Base-by-base conservation (phyloP, 1,140 invertebrate species). In the Sycophila sp. region DNA sequence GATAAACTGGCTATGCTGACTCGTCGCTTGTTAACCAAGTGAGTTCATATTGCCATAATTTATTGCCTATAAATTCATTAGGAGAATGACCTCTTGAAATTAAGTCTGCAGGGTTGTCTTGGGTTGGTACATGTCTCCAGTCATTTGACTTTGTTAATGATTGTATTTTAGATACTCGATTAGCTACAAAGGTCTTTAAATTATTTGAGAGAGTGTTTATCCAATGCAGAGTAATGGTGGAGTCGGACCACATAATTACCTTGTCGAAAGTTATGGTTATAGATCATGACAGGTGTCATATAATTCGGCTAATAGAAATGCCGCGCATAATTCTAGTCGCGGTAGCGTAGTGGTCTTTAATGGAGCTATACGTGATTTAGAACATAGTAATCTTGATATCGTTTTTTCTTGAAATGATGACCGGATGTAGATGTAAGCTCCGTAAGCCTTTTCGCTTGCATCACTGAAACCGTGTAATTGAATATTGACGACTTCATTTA, bases 401-500 rank as follows among this genome's bases (percentile, higher is more conserved):
- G 47, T 13, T 5, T 58, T 15, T 1, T 28, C 30, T 15, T 22
- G 2, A 22, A 40, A 17, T 4, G 28, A 17, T 3, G 40, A 47
- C 13, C 64, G 1, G 1, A 66, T 17, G 32, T 55, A 66, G 1
- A 66, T 4, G 30, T 22, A 55, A 1, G 64, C 64, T 4, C 49
- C 63, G 19, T 66, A 66, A 2, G 34, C 62, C 26, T 30, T 34
- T 36, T 64, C 32, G 7, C 30, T 51, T 2, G 62, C 62, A 30
- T 69, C 66, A 38, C 24, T 30, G 22, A 69, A 62, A 1, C 45
- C 67, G 36, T 71, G 69, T 8, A 71, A 15, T 5, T 71, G 28
- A 15, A 69, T 51, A 5, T 24, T 40, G 3, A 17, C 32, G 10
- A 42, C 8, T 13, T 53, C 32, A 32, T 28, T 22, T 2, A 69